phyloP scores from a whole-genome alignment of 2,797 vertebrate genomes.

The Spheniscus humboldti region DNA sequence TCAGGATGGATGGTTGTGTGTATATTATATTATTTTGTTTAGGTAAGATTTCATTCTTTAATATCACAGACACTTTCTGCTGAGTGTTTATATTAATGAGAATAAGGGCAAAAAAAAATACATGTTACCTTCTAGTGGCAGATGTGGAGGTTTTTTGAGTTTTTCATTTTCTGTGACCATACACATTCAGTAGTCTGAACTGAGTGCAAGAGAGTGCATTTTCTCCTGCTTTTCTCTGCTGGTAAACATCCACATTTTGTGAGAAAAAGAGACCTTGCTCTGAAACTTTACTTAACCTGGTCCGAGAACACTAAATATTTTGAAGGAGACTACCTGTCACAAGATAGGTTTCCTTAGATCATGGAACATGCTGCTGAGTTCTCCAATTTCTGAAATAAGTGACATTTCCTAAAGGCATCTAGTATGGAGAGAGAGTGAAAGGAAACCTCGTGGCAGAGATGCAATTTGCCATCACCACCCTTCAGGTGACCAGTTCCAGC shows the following conservation, averaged over 20 bases:
- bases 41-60: background rate
- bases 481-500: background rate
- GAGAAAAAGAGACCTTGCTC: background rate
- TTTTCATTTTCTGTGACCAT: background rate
- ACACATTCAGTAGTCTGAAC: background rate
- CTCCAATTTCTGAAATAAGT: background rate
- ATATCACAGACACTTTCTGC: background rate
- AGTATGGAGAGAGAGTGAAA: background rate
- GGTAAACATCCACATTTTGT: background rate
- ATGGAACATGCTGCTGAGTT: background rate
- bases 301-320: background rate
- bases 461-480: background rate
- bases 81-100: background rate
- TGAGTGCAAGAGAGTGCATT: background rate
- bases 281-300: background rate
- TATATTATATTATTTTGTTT: background rate
- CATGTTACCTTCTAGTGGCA: background rate
- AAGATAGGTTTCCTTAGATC: background rate
- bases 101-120: background rate
- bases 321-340: background rate
- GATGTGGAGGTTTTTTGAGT: background rate
- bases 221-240: background rate
- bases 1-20: background rate
- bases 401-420: background rate
- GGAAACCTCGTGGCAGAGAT: background rate